Evolutionary conservation across 2,888 invertebrate genomes (phyloP), one percentile per base, ranked within the genome.

Genomic region (Augochlorella aurata): DNA sequence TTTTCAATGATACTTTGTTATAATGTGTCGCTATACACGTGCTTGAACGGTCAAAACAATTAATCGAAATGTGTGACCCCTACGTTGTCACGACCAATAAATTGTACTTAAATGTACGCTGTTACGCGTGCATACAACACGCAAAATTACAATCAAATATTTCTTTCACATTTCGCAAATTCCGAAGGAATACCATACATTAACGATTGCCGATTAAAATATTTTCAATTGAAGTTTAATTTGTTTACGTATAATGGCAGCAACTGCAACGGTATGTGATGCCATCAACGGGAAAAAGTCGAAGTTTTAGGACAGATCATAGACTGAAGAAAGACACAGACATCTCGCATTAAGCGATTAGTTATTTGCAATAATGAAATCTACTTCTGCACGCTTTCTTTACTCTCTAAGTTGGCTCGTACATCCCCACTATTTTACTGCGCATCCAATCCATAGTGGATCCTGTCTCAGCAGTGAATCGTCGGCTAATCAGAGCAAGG

Each of bases 201-300:
- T 65, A 65, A 44, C 44, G n/a, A 44, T n/a, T 44, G 38, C 7
- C 2, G 65, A n/a, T n/a, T n/a, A n/a, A 5, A n/a, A n/a, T n/a
- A n/a, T 65, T 44, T 44, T 65, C 38, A 44, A n/a, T 65, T 44
- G 44, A 65, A 18, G 44, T 44, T 65, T 65, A 44, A 44, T 65
- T 65, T 65, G 44, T 65, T 63, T 65, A 65, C 44, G 12, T 44
- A 65, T n/a, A 44, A 38, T 44, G 38, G 44, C 12, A 65, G 38
- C 5, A 16, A 44, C 38, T n/a, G 5, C 2, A 44, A 65, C 12
- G n/a, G 44, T 18, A 44, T 44, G 65, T 45, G n/a, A 44, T n/a
- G 65, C 65, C 38, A 65, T 65, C 65, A 38, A 44, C 44, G 44
- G n/a, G 10, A n/a, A 44, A 65, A 44, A 18, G 65, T 65, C n/a